A percentile compares a stretch with the other conserved stretches of the same genome.
Conservation (phyloP, 1,140 invertebrate genomes). For the Macrotrachela quadricornifera region DNA sequence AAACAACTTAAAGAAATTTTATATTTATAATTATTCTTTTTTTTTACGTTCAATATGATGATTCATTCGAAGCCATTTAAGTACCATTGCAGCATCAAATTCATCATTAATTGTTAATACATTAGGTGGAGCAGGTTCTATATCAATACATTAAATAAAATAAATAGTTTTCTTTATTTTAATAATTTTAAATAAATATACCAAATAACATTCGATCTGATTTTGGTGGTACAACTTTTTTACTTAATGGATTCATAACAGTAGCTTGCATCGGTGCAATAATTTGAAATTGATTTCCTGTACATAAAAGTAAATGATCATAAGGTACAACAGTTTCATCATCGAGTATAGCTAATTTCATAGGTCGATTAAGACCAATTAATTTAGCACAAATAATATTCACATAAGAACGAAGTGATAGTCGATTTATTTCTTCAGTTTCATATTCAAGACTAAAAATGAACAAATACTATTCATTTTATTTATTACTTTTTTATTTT, state of each 20-base stretch:
- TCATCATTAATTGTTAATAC: slow-evolving; percentile 25
- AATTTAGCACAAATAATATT: slow-evolving; percentile 28
- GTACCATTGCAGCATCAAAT: slow-evolving; percentile 24
- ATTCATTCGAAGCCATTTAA: too few species aligned
- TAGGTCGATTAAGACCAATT: slow-evolving; percentile 22
- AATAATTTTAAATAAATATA: background rate
- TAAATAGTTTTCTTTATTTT: too few species aligned
- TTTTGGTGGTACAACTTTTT: slow-evolving; percentile 12
- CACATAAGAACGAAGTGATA: slow-evolving; percentile 24
- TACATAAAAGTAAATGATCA: slow-evolving; percentile 26
- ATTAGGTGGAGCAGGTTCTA: slow-evolving; percentile 15
- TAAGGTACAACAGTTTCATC: slow-evolving; percentile 19
- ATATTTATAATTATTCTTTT: too few species aligned
- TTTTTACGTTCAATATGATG: too few species aligned
- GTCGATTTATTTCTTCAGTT: slow-evolving; percentile 15
- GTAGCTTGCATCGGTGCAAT: slow-evolving; percentile 18
- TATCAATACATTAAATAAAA: background rate
- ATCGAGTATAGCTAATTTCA: slow-evolving; percentile 24
- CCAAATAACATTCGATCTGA: slow-evolving; percentile 16
- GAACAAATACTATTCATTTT: slow-evolving; percentile 12
- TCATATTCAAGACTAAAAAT: slow-evolving; percentile 21
- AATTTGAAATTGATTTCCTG: slow-evolving; percentile 24
- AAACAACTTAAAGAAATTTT: too few species aligned
- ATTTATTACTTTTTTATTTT: too few species aligned
- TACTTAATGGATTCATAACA: slow-evolving; percentile 9